Percentiles rank a stretch among this genome's conserved stretches.
Conservation (phyloP, 1,140 invertebrate species). For the Papilio machaon region DNA sequence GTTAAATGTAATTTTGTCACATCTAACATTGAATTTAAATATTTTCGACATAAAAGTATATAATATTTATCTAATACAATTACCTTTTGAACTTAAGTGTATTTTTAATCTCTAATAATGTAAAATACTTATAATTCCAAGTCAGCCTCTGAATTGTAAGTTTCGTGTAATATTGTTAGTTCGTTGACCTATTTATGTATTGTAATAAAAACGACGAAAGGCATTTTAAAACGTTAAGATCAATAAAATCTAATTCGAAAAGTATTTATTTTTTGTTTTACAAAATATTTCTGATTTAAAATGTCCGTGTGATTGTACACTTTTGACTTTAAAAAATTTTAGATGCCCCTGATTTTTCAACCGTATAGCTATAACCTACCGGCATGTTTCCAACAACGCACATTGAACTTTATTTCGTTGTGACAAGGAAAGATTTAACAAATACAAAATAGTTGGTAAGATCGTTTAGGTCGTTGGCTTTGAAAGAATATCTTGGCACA, state of each 20-base stretch:
- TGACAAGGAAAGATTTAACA: background rate
- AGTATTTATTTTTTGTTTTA: background rate
- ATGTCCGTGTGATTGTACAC: background rate
- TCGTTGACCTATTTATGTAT: slow-evolving; percentile 41
- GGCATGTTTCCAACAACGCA: background rate
- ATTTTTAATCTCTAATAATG: too few relatives aligned
- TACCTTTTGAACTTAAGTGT: too few relatives aligned
- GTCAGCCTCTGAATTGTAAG: slow-evolving; percentile 37
- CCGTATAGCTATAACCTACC: background rate
- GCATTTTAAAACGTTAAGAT: background rate
- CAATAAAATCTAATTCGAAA: background rate
- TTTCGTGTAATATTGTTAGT: slow-evolving; percentile 44
- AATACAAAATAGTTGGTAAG: slow-evolving; percentile 42
- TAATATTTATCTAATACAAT: too few relatives aligned
- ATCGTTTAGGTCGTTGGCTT: slow-evolving; percentile 72
- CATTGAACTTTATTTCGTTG: background rate
- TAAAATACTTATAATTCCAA: background rate
- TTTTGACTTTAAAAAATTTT: background rate
- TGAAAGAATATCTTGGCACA: slow-evolving; percentile 77
- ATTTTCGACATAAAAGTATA: too few relatives aligned
- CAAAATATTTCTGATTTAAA: background rate
- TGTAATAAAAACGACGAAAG: background rate
- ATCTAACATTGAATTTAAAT: too few relatives aligned
- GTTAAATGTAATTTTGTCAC: too few relatives aligned
- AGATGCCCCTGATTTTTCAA: slow-evolving; percentile 6